These are phyloP conservation scores for Calliphora vomitoria DNA, from an alignment of 2,888 invertebrate genomes.

Conservation along the genomic window DNA sequence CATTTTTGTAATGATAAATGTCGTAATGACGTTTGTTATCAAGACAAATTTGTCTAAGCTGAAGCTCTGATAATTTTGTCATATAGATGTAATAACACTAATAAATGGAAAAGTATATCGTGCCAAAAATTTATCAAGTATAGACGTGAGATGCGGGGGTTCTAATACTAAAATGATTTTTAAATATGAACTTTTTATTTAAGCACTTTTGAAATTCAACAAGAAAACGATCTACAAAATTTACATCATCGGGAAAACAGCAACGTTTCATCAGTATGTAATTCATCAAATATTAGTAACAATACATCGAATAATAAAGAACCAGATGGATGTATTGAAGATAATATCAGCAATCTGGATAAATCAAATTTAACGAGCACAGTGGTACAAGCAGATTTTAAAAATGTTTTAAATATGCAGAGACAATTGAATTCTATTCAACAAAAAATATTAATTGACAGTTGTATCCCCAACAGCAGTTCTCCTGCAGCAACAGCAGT, in stretches of 20 bases:
- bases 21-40: no score
- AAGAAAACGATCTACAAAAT: not conserved
- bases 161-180: no score
- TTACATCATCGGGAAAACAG: not conserved
- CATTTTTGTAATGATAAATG: no score
- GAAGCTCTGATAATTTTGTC: no score
- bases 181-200: not conserved
- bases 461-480: conserved; percentile 71
- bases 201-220: not conserved
- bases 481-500: conserved; percentile 45
- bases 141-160: no score
- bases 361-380: not conserved
- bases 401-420: conserved; percentile 80
- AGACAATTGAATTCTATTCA: conserved; percentile 69
- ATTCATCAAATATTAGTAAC: not conserved
- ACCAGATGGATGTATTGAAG: not conserved
- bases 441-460: conserved; percentile 69
- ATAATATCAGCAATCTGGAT: not conserved
- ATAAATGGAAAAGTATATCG: no score
- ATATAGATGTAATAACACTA: no score
- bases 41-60: no score
- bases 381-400: conserved; percentile 77
- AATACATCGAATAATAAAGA: not conserved
- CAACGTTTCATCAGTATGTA: not conserved
- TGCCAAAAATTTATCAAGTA: no score